phyloP scores from a whole-genome alignment of 1,140 invertebrate species.

The Caenorhabditis inopinata region DNA sequence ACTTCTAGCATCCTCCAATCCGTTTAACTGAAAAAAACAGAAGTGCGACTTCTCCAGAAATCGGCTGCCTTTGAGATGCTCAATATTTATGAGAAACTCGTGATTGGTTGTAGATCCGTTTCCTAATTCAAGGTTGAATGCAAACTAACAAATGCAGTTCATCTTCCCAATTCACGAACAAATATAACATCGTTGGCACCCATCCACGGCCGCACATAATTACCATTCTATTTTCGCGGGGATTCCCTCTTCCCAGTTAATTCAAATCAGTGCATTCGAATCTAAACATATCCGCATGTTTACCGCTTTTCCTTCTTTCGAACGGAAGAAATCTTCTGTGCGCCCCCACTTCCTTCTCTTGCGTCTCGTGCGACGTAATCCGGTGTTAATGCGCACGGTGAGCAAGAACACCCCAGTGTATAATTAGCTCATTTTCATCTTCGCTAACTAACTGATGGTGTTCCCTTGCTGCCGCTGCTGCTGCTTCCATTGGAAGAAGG shows the following conservation, averaged over 20 bases:
- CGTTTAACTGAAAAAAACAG: no score
- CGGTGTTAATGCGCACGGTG: slow-evolving; percentile 20
- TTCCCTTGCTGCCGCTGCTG: no score
- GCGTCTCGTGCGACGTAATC: not conserved
- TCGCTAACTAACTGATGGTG: slow-evolving; percentile 23
- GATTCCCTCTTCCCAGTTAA: not conserved
- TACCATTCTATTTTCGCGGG: slow-evolving; percentile 29
- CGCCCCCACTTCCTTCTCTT: not conserved
- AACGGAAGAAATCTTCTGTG: not conserved
- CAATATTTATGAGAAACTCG: no score
- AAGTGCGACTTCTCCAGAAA: no score
- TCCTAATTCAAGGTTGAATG: slow-evolving; percentile 2
- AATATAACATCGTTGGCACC: no score
- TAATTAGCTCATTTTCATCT: slow-evolving; percentile 28
- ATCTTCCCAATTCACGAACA: no score
- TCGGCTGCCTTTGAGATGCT: no score
- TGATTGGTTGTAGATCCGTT: no score
- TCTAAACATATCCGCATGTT: slow-evolving; percentile 24
- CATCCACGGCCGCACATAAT: not conserved
- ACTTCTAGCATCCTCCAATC: no score
- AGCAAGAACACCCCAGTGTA: not conserved
- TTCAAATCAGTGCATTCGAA: slow-evolving; percentile 17
- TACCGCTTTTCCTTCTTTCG: not conserved
- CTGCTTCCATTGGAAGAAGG: no score
- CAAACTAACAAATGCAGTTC: no score